Evolutionary conservation across 2,888 invertebrate species (phyloP).

Genomic region (Eupithecia subfuscata): DNA sequence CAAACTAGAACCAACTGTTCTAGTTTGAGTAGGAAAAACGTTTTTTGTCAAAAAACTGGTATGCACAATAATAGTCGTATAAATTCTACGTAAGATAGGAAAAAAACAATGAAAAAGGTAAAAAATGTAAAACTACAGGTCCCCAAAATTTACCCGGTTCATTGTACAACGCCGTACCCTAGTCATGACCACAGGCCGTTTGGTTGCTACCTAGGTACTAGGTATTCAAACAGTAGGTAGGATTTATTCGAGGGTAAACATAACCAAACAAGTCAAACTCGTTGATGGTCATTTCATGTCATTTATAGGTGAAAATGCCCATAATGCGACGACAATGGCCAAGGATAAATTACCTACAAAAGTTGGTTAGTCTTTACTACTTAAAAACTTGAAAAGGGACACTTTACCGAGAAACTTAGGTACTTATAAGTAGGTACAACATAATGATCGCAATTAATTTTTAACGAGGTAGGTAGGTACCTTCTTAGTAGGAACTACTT

Average conservation of each 20-base stretch:
- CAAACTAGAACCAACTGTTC: no score
- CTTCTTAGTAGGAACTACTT: not conserved
- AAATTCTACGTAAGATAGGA: no score
- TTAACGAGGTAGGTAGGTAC: not conserved
- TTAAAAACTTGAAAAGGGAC: not conserved
- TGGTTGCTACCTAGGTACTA: not conserved
- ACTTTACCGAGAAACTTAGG: not conserved
- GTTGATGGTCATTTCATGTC: no score
- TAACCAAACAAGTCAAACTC: conserved; percentile 20
- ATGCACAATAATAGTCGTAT: no score
- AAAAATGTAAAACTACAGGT: no score
- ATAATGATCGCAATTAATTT: not conserved
- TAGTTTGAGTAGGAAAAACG: no score
- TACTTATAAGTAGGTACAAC: not conserved
- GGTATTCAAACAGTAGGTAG: conserved; percentile 29
- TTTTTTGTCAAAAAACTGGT: no score
- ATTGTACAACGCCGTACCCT: no score
- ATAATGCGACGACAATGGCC: conserved; percentile 18
- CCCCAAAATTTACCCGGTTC: no score
- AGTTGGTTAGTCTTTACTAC: not conserved
- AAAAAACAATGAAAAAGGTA: no score
- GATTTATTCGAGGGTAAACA: conserved; percentile 31
- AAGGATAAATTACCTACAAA: not conserved
- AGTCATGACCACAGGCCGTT: not conserved
- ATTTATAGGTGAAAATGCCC: conserved; percentile 11